Base-by-base conservation (phyloP, 2,888 invertebrate genomes). In the Brenthis ino region DNA sequence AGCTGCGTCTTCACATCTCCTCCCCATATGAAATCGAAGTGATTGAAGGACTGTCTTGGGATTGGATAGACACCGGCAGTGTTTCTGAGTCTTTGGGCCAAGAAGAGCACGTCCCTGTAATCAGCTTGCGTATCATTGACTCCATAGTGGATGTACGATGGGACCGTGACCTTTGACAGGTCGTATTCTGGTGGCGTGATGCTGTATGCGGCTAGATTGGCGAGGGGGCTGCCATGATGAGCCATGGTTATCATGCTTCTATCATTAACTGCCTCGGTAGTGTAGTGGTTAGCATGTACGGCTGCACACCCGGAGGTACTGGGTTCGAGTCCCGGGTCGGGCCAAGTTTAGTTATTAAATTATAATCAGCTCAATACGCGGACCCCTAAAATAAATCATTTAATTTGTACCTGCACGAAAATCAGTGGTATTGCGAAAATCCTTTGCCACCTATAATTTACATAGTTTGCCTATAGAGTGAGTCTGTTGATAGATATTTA, bases 1-100 rank as follows among this genome's bases (percentile, higher is more conserved):
- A 95, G 80, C 69, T 95, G 78, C 2, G 84, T 83, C 67, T 89
- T 91, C 0, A 93, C 94, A 81, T 94, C 91, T 6, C 90, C 92
- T 12, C 94, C 95, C 94, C 95, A 95, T 77, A 95, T 93, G 79
- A 95, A 96, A 79, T 96, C 95, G 72, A 95, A 84, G 82, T 96
- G 96, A 80, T 95, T 95, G 78, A 95, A 96, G 28, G 91, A 84
- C 12, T 85, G 80, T 76, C 93, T 91, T 5, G 93, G 89, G 2
- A 95, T 94, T 67, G 90, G 80, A 80, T 93, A 93, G 73, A 93
- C 86, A 37, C 89, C 92, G 2, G 93, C 87, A 64, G 91, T 83
- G 71, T 86, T 94, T 64, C 91, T 94, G 76, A 93, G 87, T 77
- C 85, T 84, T 28, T 79, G 80, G 8, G 86, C 88, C 50, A 95